Base-by-base conservation (phyloP, 1,140 invertebrate species). In the Schlechtendalia chinensis region DNA sequence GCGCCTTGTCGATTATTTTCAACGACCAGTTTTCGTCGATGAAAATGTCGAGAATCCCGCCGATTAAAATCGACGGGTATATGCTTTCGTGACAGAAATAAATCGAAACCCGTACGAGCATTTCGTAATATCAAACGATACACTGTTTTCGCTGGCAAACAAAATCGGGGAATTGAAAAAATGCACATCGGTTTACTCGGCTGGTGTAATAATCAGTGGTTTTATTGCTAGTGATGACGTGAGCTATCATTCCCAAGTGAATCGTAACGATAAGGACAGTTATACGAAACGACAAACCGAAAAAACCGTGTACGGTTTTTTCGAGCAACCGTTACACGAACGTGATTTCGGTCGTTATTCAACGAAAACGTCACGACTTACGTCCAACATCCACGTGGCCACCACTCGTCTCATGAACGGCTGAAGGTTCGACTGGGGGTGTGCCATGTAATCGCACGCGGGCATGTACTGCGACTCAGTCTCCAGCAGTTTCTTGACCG, bases 321-420 rank as follows among this genome's bases (percentile, higher is more conserved):
- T 8, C 32, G 32, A 39, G 8, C 32, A 39, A 39, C 8, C 32
- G 8, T 39, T n/a, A n/a, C n/a, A n/a, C n/a, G n/a, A n/a, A n/a
- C n/a, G n/a, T n/a, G n/a, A n/a, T n/a, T n/a, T n/a, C n/a, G n/a
- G n/a, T n/a, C n/a, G n/a, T n/a, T n/a, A n/a, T n/a, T n/a, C 3
- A 39, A 39, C 32, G 32, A 39, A 39, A 39, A 39, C 32, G 32
- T 39, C 32, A 8, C 12, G 1, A 50, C 47, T 50, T 12, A 93
- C 93, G 90, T 94, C 93, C 56, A 93, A 86, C 92, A 94, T 93
- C 92, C 92, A 94, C 79, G 90, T 91, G 16, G 91, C 89, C 63
- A 94, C 91, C 82, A 93, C 90, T 85, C 92, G 92, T 83, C 92
- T 86, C 92, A 93, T 93, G 85, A 90, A 92, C 32, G 92, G 91